phyloP scores from a whole-genome alignment of 2,797 vertebrate genomes.

The Sandelia bainsii region DNA sequence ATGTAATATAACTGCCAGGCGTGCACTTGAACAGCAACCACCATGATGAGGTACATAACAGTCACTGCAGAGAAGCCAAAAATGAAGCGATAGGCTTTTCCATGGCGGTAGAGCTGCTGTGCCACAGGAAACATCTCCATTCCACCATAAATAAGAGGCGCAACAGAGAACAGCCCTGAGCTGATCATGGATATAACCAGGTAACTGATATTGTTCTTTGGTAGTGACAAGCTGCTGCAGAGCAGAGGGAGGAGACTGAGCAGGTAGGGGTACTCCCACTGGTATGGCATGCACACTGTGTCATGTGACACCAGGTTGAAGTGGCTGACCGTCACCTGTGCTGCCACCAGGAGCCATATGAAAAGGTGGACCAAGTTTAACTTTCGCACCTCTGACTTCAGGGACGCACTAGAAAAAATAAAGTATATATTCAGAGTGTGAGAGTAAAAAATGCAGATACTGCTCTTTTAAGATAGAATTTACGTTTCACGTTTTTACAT shows the following conservation, averaged over 20 bases:
- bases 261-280: conserved; percentile 97
- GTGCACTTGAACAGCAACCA: conserved; percentile 94
- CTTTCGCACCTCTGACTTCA: conserved; percentile 93
- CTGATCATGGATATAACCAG: conserved; percentile 98
- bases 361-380: conserved; percentile 92
- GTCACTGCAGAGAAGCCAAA: conserved; percentile 96
- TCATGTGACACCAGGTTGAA: conserved; percentile 91
- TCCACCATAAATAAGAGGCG: conserved; percentile 95
- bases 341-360: conserved; percentile 92
- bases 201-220: conserved; percentile 98
- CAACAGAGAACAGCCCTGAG: conserved; percentile 93
- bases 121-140: conserved; percentile 99
- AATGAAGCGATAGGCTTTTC: conserved; percentile 96
- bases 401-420: conserved; percentile 67
- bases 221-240: conserved; percentile 92
- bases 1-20: conserved; percentile 98
- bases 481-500: background rate
- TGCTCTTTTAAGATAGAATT: background rate
- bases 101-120: conserved; percentile 95
- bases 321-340: conserved; percentile 91
- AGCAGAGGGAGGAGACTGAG: conserved; percentile 92
- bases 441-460: background rate
- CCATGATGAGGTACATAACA: conserved; percentile 94
- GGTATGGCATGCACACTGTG: conserved; percentile 93
- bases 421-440: background rate